A percentile compares a stretch with the other conserved stretches of the same genome.
Evolutionary conservation across 2,797 vertebrate genomes (phyloP).

Genomic region (Gymnocypris eckloni): DNA sequence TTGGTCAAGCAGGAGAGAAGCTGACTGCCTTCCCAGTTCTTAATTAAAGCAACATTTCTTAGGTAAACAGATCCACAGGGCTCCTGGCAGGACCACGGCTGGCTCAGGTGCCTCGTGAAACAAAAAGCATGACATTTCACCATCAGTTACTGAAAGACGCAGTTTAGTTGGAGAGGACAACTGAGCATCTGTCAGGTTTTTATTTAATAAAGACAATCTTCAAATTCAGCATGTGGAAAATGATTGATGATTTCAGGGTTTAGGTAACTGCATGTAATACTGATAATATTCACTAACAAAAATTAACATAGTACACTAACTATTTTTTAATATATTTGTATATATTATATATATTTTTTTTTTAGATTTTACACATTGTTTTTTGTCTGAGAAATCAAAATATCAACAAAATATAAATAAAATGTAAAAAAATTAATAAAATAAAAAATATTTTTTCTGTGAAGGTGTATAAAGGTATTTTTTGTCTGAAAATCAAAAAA

Average conservation of each 20-base stretch:
- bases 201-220: neutral
- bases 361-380: neutral
- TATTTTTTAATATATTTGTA: no score
- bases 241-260: neutral
- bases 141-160: slow-evolving; percentile 34
- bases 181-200: neutral
- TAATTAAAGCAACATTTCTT: slow-evolving; percentile 79
- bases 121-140: slow-evolving; percentile 67
- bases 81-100: slow-evolving; percentile 63
- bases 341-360: neutral
- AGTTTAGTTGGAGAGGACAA: slow-evolving; percentile 1
- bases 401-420: neutral
- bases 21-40: slow-evolving; percentile 63
- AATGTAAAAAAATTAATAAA: no score
- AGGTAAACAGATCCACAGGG: slow-evolving; percentile 74
- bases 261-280: neutral
- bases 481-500: accelerated
- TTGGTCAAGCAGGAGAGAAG: slow-evolving; percentile 69
- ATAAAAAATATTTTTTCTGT: no score
- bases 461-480: neutral
- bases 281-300: slow-evolving; percentile 2
- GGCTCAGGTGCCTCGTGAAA: slow-evolving; percentile 65
- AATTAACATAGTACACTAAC: neutral
- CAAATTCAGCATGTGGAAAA: slow-evolving; percentile 17
- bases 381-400: neutral